Evolutionary conservation across 2,888 invertebrate genomes (phyloP).

Genomic region (Yponomeuta evonymella): DNA sequence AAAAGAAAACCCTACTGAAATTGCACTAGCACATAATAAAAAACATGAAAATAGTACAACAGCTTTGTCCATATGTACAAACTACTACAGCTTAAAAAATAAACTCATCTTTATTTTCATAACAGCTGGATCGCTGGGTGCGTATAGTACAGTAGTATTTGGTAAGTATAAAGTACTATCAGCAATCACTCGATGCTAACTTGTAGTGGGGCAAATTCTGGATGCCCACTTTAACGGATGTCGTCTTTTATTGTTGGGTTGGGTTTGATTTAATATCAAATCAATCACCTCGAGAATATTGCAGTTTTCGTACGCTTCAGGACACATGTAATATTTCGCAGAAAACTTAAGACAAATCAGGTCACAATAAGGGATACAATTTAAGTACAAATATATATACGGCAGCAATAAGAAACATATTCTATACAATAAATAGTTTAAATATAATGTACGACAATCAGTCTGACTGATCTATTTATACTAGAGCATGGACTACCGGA

Average conservation of each 20-base stretch:
- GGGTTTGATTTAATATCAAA: background rate
- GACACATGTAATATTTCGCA: conserved; percentile 38
- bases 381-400: conserved; percentile 31
- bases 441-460: conserved; percentile 36
- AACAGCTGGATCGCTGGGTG: conserved; percentile 30
- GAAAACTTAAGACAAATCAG: conserved; percentile 73
- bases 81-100: conserved; percentile 6
- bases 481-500: too few relatives aligned
- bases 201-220: background rate
- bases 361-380: conserved; percentile 67
- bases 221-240: background rate
- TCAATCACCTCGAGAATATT: background rate
- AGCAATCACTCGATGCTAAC: conserved; percentile 8
- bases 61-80: background rate
- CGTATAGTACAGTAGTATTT: conserved; percentile 50
- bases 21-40: conserved; percentile 25
- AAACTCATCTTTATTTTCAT: background rate
- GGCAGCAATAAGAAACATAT: background rate
- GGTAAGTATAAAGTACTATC: conserved; percentile 33
- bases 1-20: conserved; percentile 32
- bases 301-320: conserved; percentile 12
- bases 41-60: conserved; percentile 6
- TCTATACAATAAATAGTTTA: conserved; percentile 37
- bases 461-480: conserved; percentile 32
- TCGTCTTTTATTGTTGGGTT: background rate